Evolutionary conservation across 2,797 vertebrate species (phyloP).

Genomic region (Ciconia nigra): DNA sequence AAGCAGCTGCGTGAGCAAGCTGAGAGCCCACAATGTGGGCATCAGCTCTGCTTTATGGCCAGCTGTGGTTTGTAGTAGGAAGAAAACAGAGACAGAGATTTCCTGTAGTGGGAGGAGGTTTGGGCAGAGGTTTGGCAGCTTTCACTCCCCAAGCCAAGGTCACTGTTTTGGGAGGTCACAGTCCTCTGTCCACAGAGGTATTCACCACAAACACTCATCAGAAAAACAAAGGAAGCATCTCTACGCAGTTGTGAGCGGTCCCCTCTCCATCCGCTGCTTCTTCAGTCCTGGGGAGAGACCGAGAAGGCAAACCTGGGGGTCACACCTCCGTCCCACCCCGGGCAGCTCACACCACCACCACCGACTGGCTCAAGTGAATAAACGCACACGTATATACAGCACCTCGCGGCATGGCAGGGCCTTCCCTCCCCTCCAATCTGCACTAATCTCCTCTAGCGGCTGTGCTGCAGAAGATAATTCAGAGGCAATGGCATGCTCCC

Average conservation of each 20-base stretch:
- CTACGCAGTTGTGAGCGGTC: not conserved
- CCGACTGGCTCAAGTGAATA: not conserved
- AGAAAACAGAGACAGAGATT: not conserved
- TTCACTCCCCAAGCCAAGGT: not conserved
- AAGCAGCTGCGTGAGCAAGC: not conserved
- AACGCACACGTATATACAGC: not conserved
- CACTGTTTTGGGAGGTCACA: not conserved
- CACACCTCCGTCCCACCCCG: not conserved
- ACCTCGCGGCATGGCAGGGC: not conserved
- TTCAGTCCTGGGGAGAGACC: not conserved
- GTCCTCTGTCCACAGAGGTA: not conserved
- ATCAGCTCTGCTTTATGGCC: not conserved
- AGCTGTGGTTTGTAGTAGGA: not conserved
- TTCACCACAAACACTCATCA: not conserved
- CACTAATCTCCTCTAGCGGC: not conserved
- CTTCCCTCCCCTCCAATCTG: not conserved
- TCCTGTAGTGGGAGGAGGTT: not conserved
- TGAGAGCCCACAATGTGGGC: not conserved
- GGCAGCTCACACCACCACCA: not conserved
- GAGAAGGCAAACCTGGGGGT: not conserved
- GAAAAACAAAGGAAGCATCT: not conserved
- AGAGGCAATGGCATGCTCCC: not conserved
- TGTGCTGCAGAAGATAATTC: conserved; percentile 27
- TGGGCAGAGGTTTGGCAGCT: not conserved
- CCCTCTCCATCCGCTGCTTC: not conserved